These are phyloP conservation scores for Gouania willdenowi DNA, from an alignment of 2,797 vertebrate genomes.

Conservation along the genomic window DNA sequence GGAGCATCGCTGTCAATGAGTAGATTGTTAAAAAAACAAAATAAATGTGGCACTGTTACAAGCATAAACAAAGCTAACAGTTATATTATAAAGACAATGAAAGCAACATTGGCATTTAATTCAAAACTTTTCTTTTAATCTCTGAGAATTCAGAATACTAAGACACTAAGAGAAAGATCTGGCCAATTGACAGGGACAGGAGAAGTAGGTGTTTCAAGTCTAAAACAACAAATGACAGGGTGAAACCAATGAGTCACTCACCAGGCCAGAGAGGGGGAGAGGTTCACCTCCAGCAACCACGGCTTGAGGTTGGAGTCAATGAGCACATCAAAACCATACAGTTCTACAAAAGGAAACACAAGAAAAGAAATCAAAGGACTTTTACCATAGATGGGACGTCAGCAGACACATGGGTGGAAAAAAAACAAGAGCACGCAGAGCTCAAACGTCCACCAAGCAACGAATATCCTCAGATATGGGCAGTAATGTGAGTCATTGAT, in stretches of 20 bases:
- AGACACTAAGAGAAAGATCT: not conserved
- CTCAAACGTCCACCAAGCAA: constrained; percentile 40
- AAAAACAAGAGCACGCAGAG: constrained; percentile 21
- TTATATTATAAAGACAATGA: not conserved
- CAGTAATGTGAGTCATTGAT: too few species aligned
- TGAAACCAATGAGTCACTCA: constrained; percentile 70
- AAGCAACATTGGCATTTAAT: too few species aligned
- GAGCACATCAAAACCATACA: constrained; percentile 97
- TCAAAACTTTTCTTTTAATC: too few species aligned
- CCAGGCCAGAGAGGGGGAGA: constrained; percentile 95
- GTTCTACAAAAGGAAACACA: constrained; percentile 76
- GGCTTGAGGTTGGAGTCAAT: constrained; percentile 95
- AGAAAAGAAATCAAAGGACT: constrained; percentile 29
- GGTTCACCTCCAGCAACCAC: constrained; percentile 96
- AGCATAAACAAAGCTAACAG: not conserved
- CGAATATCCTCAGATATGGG: too few species aligned
- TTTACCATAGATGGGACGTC: constrained; percentile 15
- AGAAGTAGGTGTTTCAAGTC: not conserved
- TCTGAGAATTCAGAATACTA: too few species aligned
- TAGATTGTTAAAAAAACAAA: not conserved
- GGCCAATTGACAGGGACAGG: not conserved
- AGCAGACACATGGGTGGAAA: constrained; percentile 10
- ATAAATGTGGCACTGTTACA: constrained; percentile 6
- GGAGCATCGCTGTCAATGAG: constrained; percentile 85
- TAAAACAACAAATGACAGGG: constrained; percentile 15